phyloP scores from a whole-genome alignment of 2,797 vertebrate genomes.

The Pangasius macronema region DNA sequence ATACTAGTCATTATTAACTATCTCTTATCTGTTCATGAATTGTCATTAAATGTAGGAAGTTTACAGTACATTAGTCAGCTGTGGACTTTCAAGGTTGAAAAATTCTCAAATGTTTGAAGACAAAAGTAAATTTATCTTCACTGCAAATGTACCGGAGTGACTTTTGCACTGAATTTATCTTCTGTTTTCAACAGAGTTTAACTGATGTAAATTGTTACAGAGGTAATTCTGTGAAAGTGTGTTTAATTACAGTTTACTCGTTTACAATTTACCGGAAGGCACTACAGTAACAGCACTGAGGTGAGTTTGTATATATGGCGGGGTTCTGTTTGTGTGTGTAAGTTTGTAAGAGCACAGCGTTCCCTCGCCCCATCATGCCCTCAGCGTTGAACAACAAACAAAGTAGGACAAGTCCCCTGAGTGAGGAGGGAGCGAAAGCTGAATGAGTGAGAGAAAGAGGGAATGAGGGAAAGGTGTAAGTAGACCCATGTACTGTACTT shows the following conservation, averaged over 20 bases:
- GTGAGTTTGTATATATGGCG: constrained; percentile 44
- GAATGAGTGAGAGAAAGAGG: constrained; percentile 21
- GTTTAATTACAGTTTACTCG: background rate
- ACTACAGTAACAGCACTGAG: background rate
- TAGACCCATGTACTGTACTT: background rate
- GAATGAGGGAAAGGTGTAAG: background rate
- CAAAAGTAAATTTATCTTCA: background rate
- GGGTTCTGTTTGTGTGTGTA: constrained; percentile 45
- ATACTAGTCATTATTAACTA: background rate
- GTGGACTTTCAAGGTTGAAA: background rate
- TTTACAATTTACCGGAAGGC: background rate
- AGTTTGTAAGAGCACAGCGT: constrained; percentile 54
- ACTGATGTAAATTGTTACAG: background rate
- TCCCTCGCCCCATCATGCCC: constrained; percentile 57
- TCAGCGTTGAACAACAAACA: constrained; percentile 57
- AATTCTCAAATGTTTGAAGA: background rate
- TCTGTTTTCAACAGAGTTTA: background rate
- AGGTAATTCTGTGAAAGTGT: background rate
- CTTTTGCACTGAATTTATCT: background rate
- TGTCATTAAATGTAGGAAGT: background rate
- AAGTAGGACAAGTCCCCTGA: constrained; percentile 71
- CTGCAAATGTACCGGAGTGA: background rate
- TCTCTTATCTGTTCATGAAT: background rate
- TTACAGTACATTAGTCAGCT: background rate
- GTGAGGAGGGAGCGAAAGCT: constrained; percentile 36